phyloP scores from a whole-genome alignment of 2,113 vertebrate species.

The Sphaerodactylus townsendi region DNA sequence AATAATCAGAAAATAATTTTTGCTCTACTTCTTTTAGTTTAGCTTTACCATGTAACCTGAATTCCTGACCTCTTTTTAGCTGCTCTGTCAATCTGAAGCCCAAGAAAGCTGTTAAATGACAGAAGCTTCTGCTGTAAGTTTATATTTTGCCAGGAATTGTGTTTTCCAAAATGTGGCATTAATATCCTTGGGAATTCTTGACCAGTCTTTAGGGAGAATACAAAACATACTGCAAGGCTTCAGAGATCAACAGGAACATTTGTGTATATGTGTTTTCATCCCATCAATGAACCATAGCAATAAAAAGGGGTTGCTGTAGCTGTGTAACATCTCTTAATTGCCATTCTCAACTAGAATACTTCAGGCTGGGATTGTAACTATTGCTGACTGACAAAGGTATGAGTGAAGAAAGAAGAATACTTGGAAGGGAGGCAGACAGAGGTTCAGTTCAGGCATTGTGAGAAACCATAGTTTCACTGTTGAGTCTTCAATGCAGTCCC shows the following conservation, averaged over 20 bases:
- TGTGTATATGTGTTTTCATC: background rate
- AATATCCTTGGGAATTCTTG: background rate
- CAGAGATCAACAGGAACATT: background rate
- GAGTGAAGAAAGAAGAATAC: background rate
- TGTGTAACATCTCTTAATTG: background rate
- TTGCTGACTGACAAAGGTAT: background rate
- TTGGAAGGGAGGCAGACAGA: background rate
- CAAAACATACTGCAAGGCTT: background rate
- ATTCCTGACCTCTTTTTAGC: background rate
- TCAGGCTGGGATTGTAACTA: background rate
- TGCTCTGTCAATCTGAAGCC: too few species aligned
- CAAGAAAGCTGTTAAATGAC: background rate
- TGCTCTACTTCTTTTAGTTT: background rate
- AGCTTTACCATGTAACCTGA: background rate
- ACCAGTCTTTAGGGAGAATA: background rate
- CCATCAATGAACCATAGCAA: background rate
- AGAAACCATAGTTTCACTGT: too few species aligned
- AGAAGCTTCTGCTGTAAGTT: background rate
- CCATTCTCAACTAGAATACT: background rate
- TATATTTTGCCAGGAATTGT: background rate
- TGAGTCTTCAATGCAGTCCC: too few species aligned
- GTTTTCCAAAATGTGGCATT: background rate
- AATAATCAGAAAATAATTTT: background rate
- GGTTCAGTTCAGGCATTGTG: too few species aligned
- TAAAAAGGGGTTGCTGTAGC: background rate